Conservation (phyloP, 37 sponge, comb jelly and placozoan genomes). For the Mnemiopsis leidyi region DNA sequence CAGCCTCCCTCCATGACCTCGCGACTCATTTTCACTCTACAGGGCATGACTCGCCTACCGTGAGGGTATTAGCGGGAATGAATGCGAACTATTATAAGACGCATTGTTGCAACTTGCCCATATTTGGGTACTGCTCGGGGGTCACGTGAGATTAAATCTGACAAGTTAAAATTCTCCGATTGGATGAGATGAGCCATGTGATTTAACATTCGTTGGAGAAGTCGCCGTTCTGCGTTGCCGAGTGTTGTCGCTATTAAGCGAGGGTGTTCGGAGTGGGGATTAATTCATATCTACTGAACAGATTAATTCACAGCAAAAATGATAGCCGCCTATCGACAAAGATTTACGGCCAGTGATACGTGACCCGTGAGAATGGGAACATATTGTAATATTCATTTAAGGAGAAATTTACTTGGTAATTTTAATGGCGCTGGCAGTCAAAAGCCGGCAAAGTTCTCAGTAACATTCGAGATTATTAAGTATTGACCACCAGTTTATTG, state of each 20-base stretch:
- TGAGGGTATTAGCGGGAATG: conserved; percentile 58
- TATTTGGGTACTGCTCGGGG: background rate
- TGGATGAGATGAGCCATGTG: background rate
- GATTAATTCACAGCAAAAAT: background rate
- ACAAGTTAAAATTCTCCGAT: background rate
- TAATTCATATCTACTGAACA: background rate
- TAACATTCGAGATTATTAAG: too few species aligned
- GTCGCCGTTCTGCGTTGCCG: background rate
- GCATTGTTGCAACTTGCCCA: conserved; percentile 33
- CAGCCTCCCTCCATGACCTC: conserved; percentile 25
- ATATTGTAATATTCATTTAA: too few species aligned
- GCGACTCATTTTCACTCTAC: background rate
- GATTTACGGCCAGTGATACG: too few species aligned
- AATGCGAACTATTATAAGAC: conserved; percentile 2
- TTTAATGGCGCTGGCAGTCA: too few species aligned
- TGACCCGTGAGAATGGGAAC: too few species aligned
- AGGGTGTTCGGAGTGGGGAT: background rate
- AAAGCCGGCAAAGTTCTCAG: too few species aligned
- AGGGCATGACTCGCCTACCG: conserved; percentile 3
- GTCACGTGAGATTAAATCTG: background rate
- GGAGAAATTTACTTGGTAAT: too few species aligned
- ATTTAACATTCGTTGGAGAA: background rate
- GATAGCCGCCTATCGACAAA: background rate
- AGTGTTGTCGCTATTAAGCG: background rate
- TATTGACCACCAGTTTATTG: too few species aligned